Conservation (phyloP, 1,140 invertebrate species). For the Megalopta genalis region DNA sequence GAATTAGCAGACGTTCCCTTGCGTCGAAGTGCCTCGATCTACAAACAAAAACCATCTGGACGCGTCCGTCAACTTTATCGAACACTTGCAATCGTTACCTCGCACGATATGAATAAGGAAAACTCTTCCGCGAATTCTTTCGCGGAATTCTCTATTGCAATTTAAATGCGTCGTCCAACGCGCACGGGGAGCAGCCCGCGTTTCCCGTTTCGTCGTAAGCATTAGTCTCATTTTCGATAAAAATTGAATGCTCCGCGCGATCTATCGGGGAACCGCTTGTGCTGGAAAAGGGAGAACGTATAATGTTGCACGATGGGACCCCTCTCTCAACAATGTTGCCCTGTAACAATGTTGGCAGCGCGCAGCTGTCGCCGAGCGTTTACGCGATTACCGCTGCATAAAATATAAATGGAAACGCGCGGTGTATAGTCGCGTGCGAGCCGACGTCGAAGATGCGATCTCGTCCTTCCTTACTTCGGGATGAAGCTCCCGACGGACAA, state of each 20-base stretch:
- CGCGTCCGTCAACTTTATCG: too few relatives aligned
- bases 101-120: background rate
- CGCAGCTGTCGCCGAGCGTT: background rate
- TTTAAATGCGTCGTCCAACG: background rate
- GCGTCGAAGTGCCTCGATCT: too few relatives aligned
- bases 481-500: constrained; percentile 12
- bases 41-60: too few relatives aligned
- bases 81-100: background rate
- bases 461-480: background rate
- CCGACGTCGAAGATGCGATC: too few relatives aligned
- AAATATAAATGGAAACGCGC: background rate
- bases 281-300: too few relatives aligned
- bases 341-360: background rate
- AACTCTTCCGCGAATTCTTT: background rate
- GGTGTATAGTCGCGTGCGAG: background rate
- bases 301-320: background rate
- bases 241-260: too few relatives aligned
- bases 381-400: constrained; percentile 11
- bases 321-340: too few relatives aligned
- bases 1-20: too few relatives aligned
- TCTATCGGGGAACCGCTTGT: too few relatives aligned
- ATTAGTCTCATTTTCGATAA: too few relatives aligned
- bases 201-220: too few relatives aligned
- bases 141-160: background rate
- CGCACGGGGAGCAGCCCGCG: too few relatives aligned